These are phyloP conservation scores for Ichneumoninae sp. DNA, from an alignment of 2,888 invertebrate species.

Conservation along the genomic window DNA sequence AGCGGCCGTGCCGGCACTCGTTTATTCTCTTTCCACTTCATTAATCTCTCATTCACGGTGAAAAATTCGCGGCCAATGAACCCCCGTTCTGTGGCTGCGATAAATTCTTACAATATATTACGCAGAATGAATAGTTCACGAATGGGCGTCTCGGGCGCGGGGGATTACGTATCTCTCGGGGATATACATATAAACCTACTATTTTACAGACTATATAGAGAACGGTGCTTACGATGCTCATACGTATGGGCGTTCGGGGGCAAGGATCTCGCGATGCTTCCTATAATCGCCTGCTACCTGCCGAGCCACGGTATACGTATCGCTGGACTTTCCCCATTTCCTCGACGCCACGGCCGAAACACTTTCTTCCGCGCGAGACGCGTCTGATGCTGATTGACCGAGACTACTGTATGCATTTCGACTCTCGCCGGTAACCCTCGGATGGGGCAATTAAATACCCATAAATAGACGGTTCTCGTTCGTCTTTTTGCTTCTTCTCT, in stretches of 20 bases:
- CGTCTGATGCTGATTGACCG: conserved; percentile 51
- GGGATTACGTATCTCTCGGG: conserved; percentile 29
- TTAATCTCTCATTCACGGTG: conserved; percentile 51
- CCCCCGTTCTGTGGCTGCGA: conserved; percentile 4
- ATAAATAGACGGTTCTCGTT: conserved; percentile 42
- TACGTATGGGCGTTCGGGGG: conserved; percentile 43
- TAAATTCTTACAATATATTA: conserved; percentile 55
- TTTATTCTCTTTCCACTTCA: conserved; percentile 55
- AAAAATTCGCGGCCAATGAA: conserved; percentile 55
- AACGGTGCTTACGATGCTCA: conserved; percentile 12
- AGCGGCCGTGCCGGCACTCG: background rate
- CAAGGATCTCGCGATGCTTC: conserved; percentile 63
- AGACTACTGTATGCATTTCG: conserved; percentile 16
- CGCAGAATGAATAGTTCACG: conserved; percentile 41
- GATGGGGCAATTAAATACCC: conserved; percentile 70
- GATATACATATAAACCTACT: conserved; percentile 11
- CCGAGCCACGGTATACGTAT: background rate
- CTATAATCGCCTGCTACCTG: conserved; percentile 59
- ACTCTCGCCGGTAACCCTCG: conserved; percentile 41
- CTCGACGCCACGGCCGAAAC: conserved; percentile 45
- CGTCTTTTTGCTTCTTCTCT: background rate
- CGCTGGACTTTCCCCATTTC: conserved; percentile 65
- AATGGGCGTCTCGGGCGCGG: conserved; percentile 28
- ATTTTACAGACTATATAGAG: conserved; percentile 11
- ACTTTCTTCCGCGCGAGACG: conserved; percentile 65